Evolutionary conservation across 1,140 invertebrate species (phyloP).

Genomic region (Magallana angulata): DNA sequence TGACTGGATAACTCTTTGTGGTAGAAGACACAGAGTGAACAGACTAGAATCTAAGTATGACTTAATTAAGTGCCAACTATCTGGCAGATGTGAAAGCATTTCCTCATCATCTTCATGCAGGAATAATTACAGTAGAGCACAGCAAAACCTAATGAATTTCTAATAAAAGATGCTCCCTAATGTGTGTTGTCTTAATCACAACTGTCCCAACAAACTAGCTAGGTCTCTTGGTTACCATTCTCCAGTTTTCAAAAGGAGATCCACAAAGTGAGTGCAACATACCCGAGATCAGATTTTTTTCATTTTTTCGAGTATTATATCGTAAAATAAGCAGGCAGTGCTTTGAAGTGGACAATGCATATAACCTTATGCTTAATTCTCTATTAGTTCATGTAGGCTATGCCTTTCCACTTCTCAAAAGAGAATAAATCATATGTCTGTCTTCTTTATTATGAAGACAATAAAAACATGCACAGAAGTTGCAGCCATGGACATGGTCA

Average conservation of each 20-base stretch:
- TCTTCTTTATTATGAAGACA: no score
- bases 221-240: neutral
- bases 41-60: neutral
- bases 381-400: no score
- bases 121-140: neutral
- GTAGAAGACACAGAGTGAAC: neutral
- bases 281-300: neutral
- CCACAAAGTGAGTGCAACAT: neutral
- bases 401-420: no score
- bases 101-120: neutral
- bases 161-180: conserved; percentile 3
- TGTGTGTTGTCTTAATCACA: neutral
- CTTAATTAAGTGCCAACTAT: neutral
- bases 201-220: neutral
- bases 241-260: neutral
- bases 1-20: neutral
- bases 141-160: neutral
- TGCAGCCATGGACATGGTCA: neutral
- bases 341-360: no score
- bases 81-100: neutral
- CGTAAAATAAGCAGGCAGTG: no score
- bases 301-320: neutral
- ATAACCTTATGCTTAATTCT: no score
- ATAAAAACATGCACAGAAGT: neutral
- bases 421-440: no score